Conservation (phyloP, 2,797 vertebrate genomes). For the Sarcophilus harrisii region DNA sequence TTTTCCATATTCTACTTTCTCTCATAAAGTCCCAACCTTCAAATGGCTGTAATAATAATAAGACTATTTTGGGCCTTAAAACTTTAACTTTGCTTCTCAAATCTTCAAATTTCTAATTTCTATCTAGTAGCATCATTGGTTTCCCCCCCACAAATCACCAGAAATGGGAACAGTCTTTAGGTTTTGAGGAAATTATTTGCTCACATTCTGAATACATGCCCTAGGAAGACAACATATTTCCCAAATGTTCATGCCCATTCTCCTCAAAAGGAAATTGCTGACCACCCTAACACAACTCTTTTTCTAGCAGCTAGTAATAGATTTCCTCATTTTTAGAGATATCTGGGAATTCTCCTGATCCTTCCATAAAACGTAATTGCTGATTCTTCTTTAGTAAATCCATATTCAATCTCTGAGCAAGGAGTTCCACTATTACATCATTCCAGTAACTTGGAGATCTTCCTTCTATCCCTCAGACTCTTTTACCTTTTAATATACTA, state of each 20-base stretch:
- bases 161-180: background rate
- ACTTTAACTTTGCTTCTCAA: background rate
- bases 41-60: background rate
- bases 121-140: background rate
- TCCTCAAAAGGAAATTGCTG: background rate
- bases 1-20: background rate
- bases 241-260: background rate
- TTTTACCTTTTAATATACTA: background rate
- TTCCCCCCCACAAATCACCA: background rate
- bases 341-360: background rate
- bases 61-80: background rate
- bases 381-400: background rate
- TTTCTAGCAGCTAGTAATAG: background rate
- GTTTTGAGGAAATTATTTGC: background rate
- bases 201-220: background rate
- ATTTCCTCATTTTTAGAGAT: background rate
- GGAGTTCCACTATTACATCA: background rate
- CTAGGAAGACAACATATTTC: background rate
- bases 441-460: background rate
- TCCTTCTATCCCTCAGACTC: background rate
- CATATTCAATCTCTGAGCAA: background rate
- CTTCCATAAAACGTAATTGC: background rate
- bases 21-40: background rate
- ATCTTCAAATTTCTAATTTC: background rate
- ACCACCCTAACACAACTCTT: background rate